Percentiles rank a stretch among this genome's conserved stretches.
Evolutionary conservation across 2,797 vertebrate genomes (phyloP).

Genomic region (Hirundo rustica): DNA sequence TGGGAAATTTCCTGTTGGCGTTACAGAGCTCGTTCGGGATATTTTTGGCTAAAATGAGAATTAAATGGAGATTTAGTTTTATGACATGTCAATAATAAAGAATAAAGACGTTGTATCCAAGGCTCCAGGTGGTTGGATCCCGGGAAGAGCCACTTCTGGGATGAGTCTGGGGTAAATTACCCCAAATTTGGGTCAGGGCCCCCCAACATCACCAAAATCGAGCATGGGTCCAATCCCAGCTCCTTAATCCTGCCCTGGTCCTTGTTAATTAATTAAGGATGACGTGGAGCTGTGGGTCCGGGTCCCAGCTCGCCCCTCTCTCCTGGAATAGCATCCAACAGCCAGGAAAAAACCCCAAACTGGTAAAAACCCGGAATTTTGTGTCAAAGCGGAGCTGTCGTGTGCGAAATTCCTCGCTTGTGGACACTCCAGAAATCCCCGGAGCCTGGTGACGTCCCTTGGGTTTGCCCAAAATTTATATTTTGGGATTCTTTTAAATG

Average conservation of each 20-base stretch:
- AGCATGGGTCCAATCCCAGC: background rate
- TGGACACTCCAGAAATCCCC: too few species aligned
- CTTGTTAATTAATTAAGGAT: background rate
- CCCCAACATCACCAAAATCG: background rate
- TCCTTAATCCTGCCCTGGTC: too few species aligned
- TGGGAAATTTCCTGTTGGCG: background rate
- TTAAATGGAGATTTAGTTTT: conserved; percentile 66
- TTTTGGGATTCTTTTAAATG: background rate
- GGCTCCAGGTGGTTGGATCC: fast-evolving
- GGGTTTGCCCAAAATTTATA: too few species aligned
- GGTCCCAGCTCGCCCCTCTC: background rate
- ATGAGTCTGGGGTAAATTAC: fast-evolving
- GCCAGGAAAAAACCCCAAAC: background rate
- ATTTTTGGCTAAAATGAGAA: conserved; percentile 20
- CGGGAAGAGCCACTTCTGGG: background rate
- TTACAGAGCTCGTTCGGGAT: background rate
- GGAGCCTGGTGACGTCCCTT: too few species aligned
- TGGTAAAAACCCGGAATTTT: background rate
- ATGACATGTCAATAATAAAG: conserved; percentile 22
- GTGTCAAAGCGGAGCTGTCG: too few species aligned
- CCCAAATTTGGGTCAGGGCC: fast-evolving
- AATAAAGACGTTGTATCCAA: background rate
- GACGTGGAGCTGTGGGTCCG: fast-evolving
- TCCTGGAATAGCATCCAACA: fast-evolving
- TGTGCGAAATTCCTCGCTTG: too few species aligned